Evolutionary conservation across 1,140 invertebrate species (phyloP), one percentile per base, ranked within the genome.

Genomic region (Reticulitermes speratus): DNA sequence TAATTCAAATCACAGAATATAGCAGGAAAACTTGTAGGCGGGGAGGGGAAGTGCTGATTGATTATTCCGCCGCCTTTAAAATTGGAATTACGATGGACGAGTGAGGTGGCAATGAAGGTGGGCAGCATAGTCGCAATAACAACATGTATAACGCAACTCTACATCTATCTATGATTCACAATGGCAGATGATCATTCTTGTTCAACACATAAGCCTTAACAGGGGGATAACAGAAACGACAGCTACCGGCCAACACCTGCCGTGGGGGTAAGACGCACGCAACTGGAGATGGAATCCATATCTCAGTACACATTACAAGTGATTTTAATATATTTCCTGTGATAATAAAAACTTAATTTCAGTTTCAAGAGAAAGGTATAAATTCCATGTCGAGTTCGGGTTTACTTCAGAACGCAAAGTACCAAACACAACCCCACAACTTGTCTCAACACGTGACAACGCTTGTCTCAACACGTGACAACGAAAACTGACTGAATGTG

Each of bases 61-160:
- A 25, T 9, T 75, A 75, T 12, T 25, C 25, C 25, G 1, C 65
- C 65, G 65, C 25, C 65, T 75, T 75, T n/a, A 30, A 75, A 75
- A 75, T 30, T 75, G 65, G 9, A 30, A 75, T 30, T n/a, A 65
- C 21, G 8, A 65, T 65, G 65, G n/a, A 75, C 6, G 2, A 75
- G n/a, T 75, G 65, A 75, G n/a, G 65, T 75, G 65, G 65, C 65
- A 75, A 55, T 75, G 65, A 75, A 75, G n/a, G 65, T 75, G 25
- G 65, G 65, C 11, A 21, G 52, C 52, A 14, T 30, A 12, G n/a
- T 75, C 14, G 65, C 65, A 30, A 75, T 75, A 75, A 30, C n/a
- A n/a, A 25, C 9, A 75, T 21, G 19, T 75, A 25, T 30, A 75
- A 75, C n/a, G n/a, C 65, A 75, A 30, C 5, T 75, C 65, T 75